phyloP scores from a whole-genome alignment of 2,113 vertebrate species.

The Panurus biarmicus region DNA sequence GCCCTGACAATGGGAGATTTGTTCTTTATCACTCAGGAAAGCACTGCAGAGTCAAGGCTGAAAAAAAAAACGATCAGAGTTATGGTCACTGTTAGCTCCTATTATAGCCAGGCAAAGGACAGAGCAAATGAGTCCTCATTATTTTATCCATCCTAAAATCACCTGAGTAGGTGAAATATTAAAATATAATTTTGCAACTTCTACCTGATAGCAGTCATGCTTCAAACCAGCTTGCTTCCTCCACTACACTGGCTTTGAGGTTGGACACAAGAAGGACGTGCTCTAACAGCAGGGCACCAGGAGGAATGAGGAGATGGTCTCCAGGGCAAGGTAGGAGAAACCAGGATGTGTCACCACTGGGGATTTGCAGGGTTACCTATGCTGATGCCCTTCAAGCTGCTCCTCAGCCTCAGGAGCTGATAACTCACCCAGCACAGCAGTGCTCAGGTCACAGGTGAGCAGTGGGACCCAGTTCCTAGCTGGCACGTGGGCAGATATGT shows the following conservation, averaged over 20 bases:
- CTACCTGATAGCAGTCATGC: fast-evolving
- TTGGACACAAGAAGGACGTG: background rate
- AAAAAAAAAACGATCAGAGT: background rate
- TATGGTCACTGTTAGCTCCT: background rate
- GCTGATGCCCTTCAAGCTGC: background rate
- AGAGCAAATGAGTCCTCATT: background rate
- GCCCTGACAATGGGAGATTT: background rate
- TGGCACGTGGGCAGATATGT: fast-evolving
- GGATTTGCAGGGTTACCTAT: background rate
- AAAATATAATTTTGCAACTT: background rate
- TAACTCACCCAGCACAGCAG: background rate
- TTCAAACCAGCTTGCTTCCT: background rate
- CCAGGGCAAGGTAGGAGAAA: background rate
- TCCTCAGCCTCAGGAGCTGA: background rate
- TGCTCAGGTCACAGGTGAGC: background rate
- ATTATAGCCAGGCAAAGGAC: background rate
- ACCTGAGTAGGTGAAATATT: background rate
- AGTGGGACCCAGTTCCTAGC: background rate
- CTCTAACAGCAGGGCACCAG: background rate
- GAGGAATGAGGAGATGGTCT: background rate
- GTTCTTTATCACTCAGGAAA: background rate
- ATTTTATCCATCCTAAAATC: background rate
- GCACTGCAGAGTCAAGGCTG: background rate
- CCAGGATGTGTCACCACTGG: background rate
- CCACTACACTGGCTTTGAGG: fast-evolving